Evolutionary conservation across 2,797 vertebrate species (phyloP).

Genomic region (Mus spretus): DNA sequence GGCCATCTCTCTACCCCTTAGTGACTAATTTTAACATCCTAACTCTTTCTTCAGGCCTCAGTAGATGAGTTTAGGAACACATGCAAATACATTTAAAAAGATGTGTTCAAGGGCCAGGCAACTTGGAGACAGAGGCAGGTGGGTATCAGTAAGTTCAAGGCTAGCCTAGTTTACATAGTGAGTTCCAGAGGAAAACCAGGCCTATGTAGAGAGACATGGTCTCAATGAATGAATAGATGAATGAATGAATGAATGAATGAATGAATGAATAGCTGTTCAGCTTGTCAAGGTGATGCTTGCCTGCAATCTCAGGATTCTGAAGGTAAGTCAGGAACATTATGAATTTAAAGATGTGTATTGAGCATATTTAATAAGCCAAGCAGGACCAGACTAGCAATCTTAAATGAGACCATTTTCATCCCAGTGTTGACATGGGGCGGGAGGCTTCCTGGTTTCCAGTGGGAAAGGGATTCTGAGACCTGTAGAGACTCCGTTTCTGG

Average conservation of each 20-base stretch:
- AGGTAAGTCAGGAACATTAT: background rate
- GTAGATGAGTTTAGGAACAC: constrained; percentile 2
- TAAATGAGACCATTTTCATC: background rate
- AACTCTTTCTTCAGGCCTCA: constrained; percentile 35
- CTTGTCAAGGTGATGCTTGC: background rate
- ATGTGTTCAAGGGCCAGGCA: background rate
- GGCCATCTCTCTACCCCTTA: background rate
- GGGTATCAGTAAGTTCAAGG: background rate
- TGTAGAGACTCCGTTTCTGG: background rate
- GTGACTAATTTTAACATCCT: background rate
- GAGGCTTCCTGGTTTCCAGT: background rate
- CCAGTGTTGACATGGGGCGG: background rate
- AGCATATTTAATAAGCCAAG: background rate
- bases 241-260: too few species aligned
- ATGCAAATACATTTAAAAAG: constrained; percentile 37
- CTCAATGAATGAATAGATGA: background rate
- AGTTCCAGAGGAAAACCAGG: background rate
- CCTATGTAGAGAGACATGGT: background rate
- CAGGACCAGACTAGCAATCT: background rate
- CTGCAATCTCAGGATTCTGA: background rate
- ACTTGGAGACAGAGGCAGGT: background rate
- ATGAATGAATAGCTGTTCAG: background rate
- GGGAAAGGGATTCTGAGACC: background rate
- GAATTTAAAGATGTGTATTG: background rate
- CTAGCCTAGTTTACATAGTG: background rate